phyloP scores from a whole-genome alignment of 2,888 invertebrate species.

The Dioctria rufipes region DNA sequence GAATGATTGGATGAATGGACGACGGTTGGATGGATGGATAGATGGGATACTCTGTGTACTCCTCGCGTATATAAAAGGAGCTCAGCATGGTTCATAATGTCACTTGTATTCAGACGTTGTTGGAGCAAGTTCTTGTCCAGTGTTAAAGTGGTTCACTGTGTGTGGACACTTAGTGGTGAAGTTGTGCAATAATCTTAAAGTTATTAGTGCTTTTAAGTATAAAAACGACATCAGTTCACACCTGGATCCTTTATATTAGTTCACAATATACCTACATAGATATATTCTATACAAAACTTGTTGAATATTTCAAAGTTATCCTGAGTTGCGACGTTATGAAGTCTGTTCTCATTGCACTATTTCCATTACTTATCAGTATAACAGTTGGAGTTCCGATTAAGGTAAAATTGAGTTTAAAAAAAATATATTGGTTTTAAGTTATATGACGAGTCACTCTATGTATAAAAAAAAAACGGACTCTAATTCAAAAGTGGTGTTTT shows the following conservation, averaged over 20 bases:
- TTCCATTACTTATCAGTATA: constrained; percentile 43
- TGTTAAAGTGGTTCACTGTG: constrained; percentile 15
- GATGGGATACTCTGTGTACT: too few relatives aligned
- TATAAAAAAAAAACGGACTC: too few relatives aligned
- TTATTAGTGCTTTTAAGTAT: neutral
- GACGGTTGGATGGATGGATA: too few relatives aligned
- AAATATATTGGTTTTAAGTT: too few relatives aligned
- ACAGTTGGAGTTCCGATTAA: constrained; percentile 39
- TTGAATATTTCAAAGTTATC: neutral
- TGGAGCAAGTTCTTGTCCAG: constrained; percentile 28
- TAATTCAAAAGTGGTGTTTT: too few relatives aligned
- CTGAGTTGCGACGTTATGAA: constrained; percentile 7
- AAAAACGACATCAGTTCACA: too few relatives aligned
- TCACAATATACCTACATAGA: too few relatives aligned
- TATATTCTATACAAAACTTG: neutral
- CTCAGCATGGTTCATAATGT: constrained; percentile 22
- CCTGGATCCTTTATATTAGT: too few relatives aligned
- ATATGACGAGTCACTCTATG: too few relatives aligned
- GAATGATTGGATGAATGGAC: neutral
- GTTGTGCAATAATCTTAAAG: constrained; percentile 21
- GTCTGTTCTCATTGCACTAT: constrained; percentile 16
- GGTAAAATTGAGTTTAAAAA: constrained; percentile 24
- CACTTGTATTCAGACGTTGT: constrained; percentile 40
- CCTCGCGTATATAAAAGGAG: constrained; percentile 30
- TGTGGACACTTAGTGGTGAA: constrained; percentile 4